Conservation (phyloP, 2,888 invertebrate species). For the Dusona sp. region DNA sequence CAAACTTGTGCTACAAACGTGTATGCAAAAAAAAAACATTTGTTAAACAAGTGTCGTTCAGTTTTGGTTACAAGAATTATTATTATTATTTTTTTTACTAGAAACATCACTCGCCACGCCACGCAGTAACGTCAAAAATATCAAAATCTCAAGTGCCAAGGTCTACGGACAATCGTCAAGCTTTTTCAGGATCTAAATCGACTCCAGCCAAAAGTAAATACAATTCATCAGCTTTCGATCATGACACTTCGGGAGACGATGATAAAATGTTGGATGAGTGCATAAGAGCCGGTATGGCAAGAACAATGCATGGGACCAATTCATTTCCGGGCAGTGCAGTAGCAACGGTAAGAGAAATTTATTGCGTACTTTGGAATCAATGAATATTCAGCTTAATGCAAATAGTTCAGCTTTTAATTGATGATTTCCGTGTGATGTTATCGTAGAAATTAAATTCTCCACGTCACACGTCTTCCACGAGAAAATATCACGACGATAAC, state of each 20-base stretch:
- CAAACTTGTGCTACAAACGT: background rate
- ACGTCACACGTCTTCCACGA: conserved; percentile 3
- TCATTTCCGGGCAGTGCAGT: conserved; percentile 33
- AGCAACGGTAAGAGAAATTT: conserved; percentile 48
- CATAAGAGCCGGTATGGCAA: conserved; percentile 87
- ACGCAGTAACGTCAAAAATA: conserved; percentile 1
- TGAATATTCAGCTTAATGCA: background rate
- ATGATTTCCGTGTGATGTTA: background rate
- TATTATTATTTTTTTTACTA: background rate
- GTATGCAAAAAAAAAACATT: too few relatives aligned
- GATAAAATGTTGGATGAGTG: conserved; percentile 88
- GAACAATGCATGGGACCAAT: conserved; percentile 72
- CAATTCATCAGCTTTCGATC: conserved; percentile 83
- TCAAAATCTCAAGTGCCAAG: background rate
- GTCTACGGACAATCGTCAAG: background rate
- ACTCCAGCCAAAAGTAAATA: background rate
- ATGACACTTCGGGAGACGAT: conserved; percentile 85
- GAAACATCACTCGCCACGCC: conserved; percentile 26
- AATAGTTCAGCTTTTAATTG: background rate
- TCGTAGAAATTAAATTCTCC: conserved; percentile 32
- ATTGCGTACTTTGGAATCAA: background rate
- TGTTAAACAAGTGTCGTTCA: too few relatives aligned
- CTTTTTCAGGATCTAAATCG: background rate
- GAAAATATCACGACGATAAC: conserved; percentile 85
- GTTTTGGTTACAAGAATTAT: background rate